phyloP scores from a whole-genome alignment of 2,113 vertebrate species.

The Asarcornis scutulata region DNA sequence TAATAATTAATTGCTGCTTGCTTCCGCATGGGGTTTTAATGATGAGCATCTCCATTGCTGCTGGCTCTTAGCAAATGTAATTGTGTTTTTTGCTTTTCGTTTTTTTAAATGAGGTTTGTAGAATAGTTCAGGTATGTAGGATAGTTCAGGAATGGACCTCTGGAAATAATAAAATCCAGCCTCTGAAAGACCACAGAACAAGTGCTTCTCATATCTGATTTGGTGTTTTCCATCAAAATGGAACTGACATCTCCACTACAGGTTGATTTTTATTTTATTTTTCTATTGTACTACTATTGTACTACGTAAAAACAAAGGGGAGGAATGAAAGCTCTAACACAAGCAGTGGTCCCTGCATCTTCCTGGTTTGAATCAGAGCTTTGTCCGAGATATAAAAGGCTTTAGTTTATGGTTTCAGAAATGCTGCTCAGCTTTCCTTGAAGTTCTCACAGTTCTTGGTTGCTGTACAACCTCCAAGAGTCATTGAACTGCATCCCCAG shows the following conservation, averaged over 20 bases:
- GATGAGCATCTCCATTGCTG: not conserved
- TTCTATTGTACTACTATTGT: not conserved
- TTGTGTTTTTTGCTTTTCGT: too few relatives aligned
- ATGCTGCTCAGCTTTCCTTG: not conserved
- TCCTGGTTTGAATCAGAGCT: not conserved
- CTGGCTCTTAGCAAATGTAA: not conserved
- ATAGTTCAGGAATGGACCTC: not conserved
- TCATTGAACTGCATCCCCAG: not conserved
- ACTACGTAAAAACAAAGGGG: not conserved
- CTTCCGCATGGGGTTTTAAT: not conserved
- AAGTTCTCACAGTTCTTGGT: not conserved
- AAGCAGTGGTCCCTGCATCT: not conserved
- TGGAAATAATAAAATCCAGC: not conserved
- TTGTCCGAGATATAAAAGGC: not conserved
- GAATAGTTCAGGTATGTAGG: not conserved
- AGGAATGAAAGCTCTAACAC: not conserved
- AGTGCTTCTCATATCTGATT: not conserved
- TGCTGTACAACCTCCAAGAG: not conserved
- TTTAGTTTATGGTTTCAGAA: not conserved
- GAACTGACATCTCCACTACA: not conserved
- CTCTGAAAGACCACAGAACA: not conserved
- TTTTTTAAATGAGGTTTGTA: not conserved
- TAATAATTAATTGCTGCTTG: not conserved
- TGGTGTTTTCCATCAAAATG: not conserved
- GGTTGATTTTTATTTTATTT: too few relatives aligned